Base-by-base conservation (phyloP, 2,113 vertebrate genomes). In the Oceanites oceanicus region DNA sequence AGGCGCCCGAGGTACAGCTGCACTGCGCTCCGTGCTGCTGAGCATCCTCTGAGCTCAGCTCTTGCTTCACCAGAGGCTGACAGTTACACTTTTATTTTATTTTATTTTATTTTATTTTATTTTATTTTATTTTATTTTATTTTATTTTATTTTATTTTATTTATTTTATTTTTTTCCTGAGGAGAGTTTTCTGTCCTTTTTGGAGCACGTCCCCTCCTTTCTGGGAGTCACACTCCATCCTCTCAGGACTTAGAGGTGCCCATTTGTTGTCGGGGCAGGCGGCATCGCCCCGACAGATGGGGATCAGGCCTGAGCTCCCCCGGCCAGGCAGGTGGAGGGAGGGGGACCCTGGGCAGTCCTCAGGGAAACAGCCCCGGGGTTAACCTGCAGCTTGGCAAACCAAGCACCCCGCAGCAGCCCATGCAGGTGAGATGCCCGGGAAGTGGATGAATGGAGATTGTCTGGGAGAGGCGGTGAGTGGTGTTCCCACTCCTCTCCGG, bases 401-500 rank as follows among this genome's bases (percentile, higher is more conserved):
- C 27, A 25, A 38, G 13, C 30, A 38, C 15, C 15, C 27, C 3
- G 2, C 30, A 40, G 38, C 38, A 58, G 36, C 34, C 17, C 6
- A 9, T 29, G 75, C 29, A 10, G 63, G 38, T 7, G 52, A 66
- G 50, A 34, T 15, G 44, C 16, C 40, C 0, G 5, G 49, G 49
- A 50, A 11, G 5, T 11, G 52, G 50, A 13, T 6, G 42, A 66
- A 52, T 29, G 47, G 42, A 34, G 29, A 32, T 19, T 1, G 9
- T 7, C 40, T 0, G 9, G 50, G n/a, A 58, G 25, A 23, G 18
- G n/a, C 2, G 2, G n/a, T 4, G 30, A 2, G 1, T 7, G 2
- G 26, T 4, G 23, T 10, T 56, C 47, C 45, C 15, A 9, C 38
- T 68, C 14, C 27, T 30, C 27, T 22, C 55, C 10, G 4, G 6